phyloP scores from a whole-genome alignment of 2,888 invertebrate species.

The Caenorhabditis imperialis region DNA sequence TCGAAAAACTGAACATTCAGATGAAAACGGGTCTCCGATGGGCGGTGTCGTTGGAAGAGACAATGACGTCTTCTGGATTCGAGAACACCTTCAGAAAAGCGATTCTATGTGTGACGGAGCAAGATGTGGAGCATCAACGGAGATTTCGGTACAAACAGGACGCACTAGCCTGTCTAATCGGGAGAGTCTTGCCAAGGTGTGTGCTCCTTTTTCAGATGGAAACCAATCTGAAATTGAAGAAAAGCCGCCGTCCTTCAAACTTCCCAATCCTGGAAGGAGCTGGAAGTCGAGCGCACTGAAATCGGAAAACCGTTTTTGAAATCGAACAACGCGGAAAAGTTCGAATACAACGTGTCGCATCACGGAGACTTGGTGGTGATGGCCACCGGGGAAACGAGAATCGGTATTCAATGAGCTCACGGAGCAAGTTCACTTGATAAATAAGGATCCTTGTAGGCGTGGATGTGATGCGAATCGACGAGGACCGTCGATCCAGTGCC shows the following conservation, averaged over 20 bases:
- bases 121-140: conserved; percentile 68
- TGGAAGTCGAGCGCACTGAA: conserved; percentile 68
- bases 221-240: conserved; percentile 19
- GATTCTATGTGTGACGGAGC: conserved; percentile 64
- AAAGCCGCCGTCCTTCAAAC: conserved; percentile 23
- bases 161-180: conserved; percentile 70
- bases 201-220: not conserved
- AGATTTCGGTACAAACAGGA: conserved; percentile 70
- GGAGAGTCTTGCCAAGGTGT: conserved; percentile 71
- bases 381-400: conserved; percentile 43
- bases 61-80: conserved; percentile 53
- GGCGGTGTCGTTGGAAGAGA: conserved; percentile 47
- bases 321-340: conserved; percentile 30
- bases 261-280: conserved; percentile 59
- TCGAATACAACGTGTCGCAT: conserved; percentile 76
- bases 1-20: too few species aligned
- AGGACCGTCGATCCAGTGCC: conserved; percentile 54
- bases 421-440: not conserved
- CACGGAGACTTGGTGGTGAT: conserved; percentile 77
- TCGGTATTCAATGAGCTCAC: conserved; percentile 1
- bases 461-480: conserved; percentile 77
- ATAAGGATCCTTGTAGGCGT: conserved; percentile 63
- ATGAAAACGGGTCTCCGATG: conserved; percentile 19
- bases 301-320: conserved; percentile 75
- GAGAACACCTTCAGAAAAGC: conserved; percentile 69